Percentiles rank a stretch among this genome's conserved stretches.
Evolutionary conservation across 2,113 vertebrate species (phyloP).

Genomic region (Psophia crepitans): DNA sequence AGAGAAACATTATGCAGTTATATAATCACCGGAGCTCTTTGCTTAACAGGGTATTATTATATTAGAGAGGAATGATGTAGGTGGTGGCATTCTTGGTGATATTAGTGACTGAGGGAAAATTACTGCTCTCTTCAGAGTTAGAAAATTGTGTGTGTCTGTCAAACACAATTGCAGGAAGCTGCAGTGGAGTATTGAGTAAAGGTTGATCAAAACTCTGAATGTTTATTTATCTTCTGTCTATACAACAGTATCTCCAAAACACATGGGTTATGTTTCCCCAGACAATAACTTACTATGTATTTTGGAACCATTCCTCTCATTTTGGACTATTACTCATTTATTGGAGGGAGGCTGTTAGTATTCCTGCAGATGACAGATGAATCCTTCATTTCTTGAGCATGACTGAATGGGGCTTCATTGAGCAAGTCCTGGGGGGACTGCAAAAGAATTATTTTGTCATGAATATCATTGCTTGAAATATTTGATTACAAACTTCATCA

Average conservation of each 20-base stretch:
- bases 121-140: conserved; percentile 27
- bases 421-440: not conserved
- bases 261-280: not conserved
- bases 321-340: conserved; percentile 18
- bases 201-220: conserved; percentile 38
- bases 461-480: conserved; percentile 1
- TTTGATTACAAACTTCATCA: not conserved
- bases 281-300: not conserved
- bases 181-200: conserved; percentile 11
- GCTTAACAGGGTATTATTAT: conserved; percentile 15
- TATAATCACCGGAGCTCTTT: conserved; percentile 25
- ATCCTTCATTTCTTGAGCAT: conserved; percentile 26
- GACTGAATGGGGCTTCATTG: not conserved
- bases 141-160: conserved; percentile 33
- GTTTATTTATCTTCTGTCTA: conserved; percentile 39
- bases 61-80: conserved; percentile 37
- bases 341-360: not conserved
- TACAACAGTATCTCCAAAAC: not conserved
- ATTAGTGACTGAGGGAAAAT: conserved; percentile 43
- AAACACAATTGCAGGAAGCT: conserved; percentile 27
- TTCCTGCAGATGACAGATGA: conserved; percentile 15
- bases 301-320: not conserved
- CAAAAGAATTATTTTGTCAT: not conserved
- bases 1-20: not conserved
- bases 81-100: conserved; percentile 39